Evolutionary conservation across 2,888 invertebrate genomes (phyloP).

Genomic region (Sialis fuliginosa): DNA sequence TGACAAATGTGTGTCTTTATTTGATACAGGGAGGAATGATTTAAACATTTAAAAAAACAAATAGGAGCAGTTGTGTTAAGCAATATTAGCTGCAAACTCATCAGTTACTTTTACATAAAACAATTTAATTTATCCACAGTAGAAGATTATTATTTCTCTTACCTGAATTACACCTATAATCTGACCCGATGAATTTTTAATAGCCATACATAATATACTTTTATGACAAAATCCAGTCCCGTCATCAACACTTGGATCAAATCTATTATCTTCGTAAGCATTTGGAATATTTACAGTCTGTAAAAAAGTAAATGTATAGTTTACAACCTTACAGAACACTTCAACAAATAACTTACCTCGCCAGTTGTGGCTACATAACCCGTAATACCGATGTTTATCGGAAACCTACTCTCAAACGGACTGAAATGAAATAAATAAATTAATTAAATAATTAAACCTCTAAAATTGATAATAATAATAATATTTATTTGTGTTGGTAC

Average conservation of each 20-base stretch:
- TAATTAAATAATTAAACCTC: conserved; percentile 3
- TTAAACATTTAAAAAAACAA: no score
- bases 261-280: conserved; percentile 74
- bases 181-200: conserved; percentile 79
- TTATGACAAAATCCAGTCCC: conserved; percentile 69
- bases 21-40: no score
- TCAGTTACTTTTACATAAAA: not conserved
- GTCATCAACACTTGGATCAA: conserved; percentile 76
- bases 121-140: not conserved
- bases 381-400: conserved; percentile 88
- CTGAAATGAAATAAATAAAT: conserved; percentile 27
- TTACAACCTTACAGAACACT: not conserved
- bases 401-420: conserved; percentile 84
- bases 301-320: conserved; percentile 13
- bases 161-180: conserved; percentile 84
- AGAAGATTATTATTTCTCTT: conserved; percentile 9
- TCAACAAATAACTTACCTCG: conserved; percentile 44
- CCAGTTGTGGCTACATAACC: conserved; percentile 90
- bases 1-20: no score
- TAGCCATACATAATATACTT: conserved; percentile 88
- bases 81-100: no score
- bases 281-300: conserved; percentile 84
- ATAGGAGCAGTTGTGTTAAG: no score
- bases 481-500: no score
- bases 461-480: conserved; percentile 4